A percentile compares a stretch with the other conserved stretches of the same genome.
Evolutionary conservation across 2,888 invertebrate genomes (phyloP).

Genomic region (Onthophagus sagittarius): DNA sequence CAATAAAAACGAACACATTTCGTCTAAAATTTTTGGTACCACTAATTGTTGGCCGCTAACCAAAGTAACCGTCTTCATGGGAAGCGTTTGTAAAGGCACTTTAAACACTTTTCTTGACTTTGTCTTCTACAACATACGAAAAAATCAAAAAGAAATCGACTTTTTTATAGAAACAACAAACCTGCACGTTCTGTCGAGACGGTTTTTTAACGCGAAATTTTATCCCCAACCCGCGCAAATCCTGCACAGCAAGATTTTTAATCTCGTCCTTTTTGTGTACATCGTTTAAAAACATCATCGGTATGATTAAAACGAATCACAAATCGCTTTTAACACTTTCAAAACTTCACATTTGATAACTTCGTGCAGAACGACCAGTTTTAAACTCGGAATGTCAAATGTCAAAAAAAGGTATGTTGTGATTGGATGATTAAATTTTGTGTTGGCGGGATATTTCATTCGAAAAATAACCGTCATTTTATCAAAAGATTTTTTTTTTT

Average conservation of each 20-base stretch:
- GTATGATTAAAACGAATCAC: background rate
- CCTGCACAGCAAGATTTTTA: slow-evolving; percentile 57
- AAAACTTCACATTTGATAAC: background rate
- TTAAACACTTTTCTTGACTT: slow-evolving; percentile 50
- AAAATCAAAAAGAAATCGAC: slow-evolving; percentile 14
- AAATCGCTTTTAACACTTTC: background rate
- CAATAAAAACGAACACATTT: slow-evolving; percentile 66
- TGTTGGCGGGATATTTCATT: slow-evolving; percentile 3
- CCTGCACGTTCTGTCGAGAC: slow-evolving; percentile 51
- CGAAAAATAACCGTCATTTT: slow-evolving; percentile 21
- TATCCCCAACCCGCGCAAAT: slow-evolving; percentile 66
- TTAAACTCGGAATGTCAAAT: slow-evolving; percentile 13
- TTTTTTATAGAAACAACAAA: slow-evolving; percentile 30
- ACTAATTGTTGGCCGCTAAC: slow-evolving; percentile 66
- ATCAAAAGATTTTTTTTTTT: background rate
- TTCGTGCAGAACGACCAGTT: slow-evolving; percentile 15
- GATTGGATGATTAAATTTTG: slow-evolving; percentile 13
- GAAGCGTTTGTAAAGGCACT: slow-evolving; percentile 52
- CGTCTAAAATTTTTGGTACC: slow-evolving; percentile 69
- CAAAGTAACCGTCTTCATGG: slow-evolving; percentile 56
- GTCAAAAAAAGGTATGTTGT: background rate
- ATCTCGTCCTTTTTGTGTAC: slow-evolving; percentile 55
- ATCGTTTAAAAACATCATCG: slow-evolving; percentile 54
- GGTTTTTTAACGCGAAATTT: slow-evolving; percentile 68
- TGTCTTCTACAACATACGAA: slow-evolving; percentile 33